A percentile compares a stretch with the other conserved stretches of the same genome.
Conservation (phyloP, 2,888 invertebrate genomes). For the Temnothorax unifasciatus region DNA sequence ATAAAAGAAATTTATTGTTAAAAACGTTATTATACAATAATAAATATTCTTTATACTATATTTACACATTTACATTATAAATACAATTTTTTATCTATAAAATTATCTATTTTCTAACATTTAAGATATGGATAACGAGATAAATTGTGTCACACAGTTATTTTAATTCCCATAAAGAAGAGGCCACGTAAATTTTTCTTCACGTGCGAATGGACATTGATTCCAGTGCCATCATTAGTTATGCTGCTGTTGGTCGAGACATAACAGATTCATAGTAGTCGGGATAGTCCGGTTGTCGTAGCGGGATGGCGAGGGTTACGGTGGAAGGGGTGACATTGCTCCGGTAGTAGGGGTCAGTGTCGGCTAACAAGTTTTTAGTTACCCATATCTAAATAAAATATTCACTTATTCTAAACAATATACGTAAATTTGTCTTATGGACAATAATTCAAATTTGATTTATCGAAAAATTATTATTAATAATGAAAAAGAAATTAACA, state of each 20-base stretch:
- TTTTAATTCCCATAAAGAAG: not conserved
- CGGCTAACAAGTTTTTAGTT: conserved; percentile 20
- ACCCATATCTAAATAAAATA: not conserved
- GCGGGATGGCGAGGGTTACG: conserved; percentile 59
- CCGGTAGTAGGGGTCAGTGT: conserved; percentile 72
- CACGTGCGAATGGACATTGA: not conserved
- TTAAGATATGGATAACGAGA: not conserved
- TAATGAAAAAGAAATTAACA: not conserved
- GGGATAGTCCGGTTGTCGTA: conserved; percentile 32
- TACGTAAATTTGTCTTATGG: not conserved
- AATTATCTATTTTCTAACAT: not conserved
- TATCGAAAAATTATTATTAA: not conserved
- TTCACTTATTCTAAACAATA: not conserved
- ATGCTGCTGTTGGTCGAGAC: conserved; percentile 17
- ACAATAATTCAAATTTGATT: not conserved
- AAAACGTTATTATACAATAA: not conserved
- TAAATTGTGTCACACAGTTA: not conserved
- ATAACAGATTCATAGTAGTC: conserved; percentile 39
- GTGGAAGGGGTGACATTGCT: conserved; percentile 69
- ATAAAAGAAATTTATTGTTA: no score
- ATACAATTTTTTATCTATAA: not conserved
- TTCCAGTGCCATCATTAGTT: conserved; percentile 16
- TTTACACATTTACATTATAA: not conserved
- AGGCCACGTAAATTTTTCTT: conserved; percentile 2
- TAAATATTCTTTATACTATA: not conserved